Evolutionary conservation across 2,888 invertebrate species (phyloP).

Genomic region (Chrysina gloriosa): DNA sequence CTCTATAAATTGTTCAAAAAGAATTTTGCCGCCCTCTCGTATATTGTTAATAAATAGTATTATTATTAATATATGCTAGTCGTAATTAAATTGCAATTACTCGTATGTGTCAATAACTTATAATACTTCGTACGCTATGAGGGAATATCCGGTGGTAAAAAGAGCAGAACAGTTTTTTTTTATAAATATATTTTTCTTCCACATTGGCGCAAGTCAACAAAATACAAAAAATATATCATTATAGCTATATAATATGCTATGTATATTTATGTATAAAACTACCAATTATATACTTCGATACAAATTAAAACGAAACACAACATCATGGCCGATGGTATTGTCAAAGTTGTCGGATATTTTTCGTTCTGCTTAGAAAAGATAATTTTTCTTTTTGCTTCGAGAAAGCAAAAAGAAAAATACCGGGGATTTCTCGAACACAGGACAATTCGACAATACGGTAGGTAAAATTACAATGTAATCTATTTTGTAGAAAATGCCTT

Average conservation of each 20-base stretch:
- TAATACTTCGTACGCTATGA: too few species aligned
- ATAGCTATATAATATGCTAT: slow-evolving; percentile 51
- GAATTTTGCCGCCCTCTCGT: neutral
- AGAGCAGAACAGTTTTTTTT: slow-evolving; percentile 54
- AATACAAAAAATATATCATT: slow-evolving; percentile 66
- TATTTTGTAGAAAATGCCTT: slow-evolving; percentile 23
- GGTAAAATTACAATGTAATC: slow-evolving; percentile 11
- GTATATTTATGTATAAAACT: slow-evolving; percentile 58
- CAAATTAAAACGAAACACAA: slow-evolving; percentile 35
- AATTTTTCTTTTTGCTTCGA: neutral
- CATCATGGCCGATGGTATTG: slow-evolving; percentile 21
- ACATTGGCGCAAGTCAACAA: slow-evolving; percentile 67
- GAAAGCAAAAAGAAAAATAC: neutral
- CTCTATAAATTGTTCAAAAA: too few species aligned
- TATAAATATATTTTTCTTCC: slow-evolving; percentile 66
- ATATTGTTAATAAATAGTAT: too few species aligned
- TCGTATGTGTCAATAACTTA: too few species aligned
- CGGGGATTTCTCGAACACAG: too few species aligned
- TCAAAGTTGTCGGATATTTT: slow-evolving; percentile 2
- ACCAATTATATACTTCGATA: slow-evolving; percentile 48
- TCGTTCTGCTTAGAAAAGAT: neutral
- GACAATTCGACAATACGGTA: slow-evolving; percentile 18
- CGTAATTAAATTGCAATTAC: too few species aligned
- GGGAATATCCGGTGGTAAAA: slow-evolving; percentile 27
- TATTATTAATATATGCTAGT: too few species aligned